Percentiles rank a stretch among this genome's conserved stretches.
phyloP scores from a whole-genome alignment of 2,888 invertebrate genomes.

The Ectobius pallidus region DNA sequence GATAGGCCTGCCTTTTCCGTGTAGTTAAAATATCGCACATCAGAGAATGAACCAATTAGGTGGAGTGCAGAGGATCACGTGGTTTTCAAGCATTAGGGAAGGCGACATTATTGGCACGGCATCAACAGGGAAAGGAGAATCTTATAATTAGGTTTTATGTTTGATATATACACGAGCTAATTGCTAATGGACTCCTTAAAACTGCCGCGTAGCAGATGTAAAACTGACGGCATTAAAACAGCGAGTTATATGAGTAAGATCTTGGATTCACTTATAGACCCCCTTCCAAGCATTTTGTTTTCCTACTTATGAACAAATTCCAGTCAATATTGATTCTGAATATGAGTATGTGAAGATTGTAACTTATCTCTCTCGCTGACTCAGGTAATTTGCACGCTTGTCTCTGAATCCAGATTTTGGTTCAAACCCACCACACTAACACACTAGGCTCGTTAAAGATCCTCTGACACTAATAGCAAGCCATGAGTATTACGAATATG shows the following conservation, averaged over 20 bases:
- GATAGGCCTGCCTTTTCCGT: background rate
- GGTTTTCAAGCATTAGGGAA: slow-evolving; percentile 6
- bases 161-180: slow-evolving; percentile 29
- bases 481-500: too few relatives aligned
- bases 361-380: too few relatives aligned
- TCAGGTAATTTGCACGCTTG: too few relatives aligned
- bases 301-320: too few relatives aligned
- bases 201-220: slow-evolving; percentile 22
- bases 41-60: slow-evolving; percentile 35
- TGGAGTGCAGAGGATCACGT: slow-evolving; percentile 34
- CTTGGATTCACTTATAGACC: too few relatives aligned
- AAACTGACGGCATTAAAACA: slow-evolving; percentile 4
- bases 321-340: too few relatives aligned
- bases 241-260: background rate
- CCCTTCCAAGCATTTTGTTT: too few relatives aligned
- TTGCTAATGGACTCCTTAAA: slow-evolving; percentile 25
- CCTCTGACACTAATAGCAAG: too few relatives aligned
- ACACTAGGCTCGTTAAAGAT: too few relatives aligned
- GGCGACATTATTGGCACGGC: slow-evolving; percentile 11
- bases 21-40: slow-evolving; percentile 21
- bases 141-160: slow-evolving; percentile 28
- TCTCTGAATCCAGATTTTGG: too few relatives aligned
- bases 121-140: slow-evolving; percentile 3
- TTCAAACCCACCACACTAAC: too few relatives aligned
- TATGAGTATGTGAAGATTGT: too few relatives aligned